Evolutionary conservation across 2,888 invertebrate genomes (phyloP).

Genomic region (Polydesmus complanatus): DNA sequence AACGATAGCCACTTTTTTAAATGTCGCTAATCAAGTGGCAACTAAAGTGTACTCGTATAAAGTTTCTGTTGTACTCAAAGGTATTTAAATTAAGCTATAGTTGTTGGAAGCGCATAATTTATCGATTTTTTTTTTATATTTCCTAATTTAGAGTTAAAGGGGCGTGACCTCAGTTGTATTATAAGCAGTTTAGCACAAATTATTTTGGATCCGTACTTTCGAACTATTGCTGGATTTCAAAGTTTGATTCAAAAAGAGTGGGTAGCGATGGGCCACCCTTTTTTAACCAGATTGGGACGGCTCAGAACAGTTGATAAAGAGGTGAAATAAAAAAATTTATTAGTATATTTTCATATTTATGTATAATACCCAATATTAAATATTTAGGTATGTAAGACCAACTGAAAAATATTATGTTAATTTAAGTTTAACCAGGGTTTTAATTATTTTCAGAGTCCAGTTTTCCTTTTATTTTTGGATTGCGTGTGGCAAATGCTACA

Average conservation of each 20-base stretch:
- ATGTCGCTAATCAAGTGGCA: conserved; percentile 58
- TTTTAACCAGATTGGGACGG: conserved; percentile 41
- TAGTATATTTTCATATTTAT: background rate
- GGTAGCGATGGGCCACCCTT: conserved; percentile 83
- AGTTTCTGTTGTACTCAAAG: conserved; percentile 72
- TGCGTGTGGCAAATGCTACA: conserved; percentile 81
- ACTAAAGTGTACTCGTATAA: conserved; percentile 40
- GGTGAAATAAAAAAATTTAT: conserved; percentile 14
- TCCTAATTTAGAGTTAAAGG: conserved; percentile 56
- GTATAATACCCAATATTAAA: background rate
- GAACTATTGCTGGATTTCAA: conserved; percentile 76
- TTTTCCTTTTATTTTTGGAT: conserved; percentile 83
- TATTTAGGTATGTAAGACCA: background rate
- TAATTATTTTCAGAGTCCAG: conserved; percentile 49
- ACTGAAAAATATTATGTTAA: background rate
- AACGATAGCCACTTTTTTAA: conserved; percentile 60
- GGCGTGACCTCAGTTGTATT: conserved; percentile 74
- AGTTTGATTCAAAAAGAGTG: conserved; percentile 87
- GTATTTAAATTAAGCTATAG: conserved; percentile 33
- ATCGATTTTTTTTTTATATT: conserved; percentile 19
- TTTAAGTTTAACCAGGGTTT: background rate
- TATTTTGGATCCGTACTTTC: conserved; percentile 64
- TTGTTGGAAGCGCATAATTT: background rate
- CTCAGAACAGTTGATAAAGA: conserved; percentile 25
- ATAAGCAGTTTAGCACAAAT: conserved; percentile 77